Percentiles rank a stretch among this genome's conserved stretches.
These are phyloP conservation scores for Sarcophaga caerulescens DNA, from an alignment of 2,888 invertebrate species.

Conservation along the genomic window DNA sequence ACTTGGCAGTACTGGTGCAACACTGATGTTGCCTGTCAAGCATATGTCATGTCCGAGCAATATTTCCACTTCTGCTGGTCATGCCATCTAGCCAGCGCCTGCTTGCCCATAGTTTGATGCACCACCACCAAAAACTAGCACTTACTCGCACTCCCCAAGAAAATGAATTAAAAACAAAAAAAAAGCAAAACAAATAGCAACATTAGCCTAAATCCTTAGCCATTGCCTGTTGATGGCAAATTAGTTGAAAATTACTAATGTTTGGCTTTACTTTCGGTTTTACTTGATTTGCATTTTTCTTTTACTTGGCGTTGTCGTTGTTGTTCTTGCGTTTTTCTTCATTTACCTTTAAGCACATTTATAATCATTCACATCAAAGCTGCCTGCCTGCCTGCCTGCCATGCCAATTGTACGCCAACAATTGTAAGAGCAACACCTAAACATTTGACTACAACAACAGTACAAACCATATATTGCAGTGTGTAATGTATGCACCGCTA, in stretches of 20 bases:
- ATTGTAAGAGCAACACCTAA: slow-evolving; percentile 63
- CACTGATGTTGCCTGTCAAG: slow-evolving; percentile 75
- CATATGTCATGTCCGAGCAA: slow-evolving; percentile 75
- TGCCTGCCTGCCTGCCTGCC: slow-evolving; percentile 29
- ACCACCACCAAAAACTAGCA: slow-evolving; percentile 12
- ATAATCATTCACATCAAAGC: slow-evolving; percentile 63
- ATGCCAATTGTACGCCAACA: slow-evolving; percentile 57
- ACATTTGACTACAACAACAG: slow-evolving; percentile 32
- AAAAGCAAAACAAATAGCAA: background rate
- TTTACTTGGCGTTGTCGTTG: background rate
- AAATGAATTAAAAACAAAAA: background rate
- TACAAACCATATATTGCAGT: background rate
- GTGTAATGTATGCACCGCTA: background rate
- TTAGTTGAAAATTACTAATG: slow-evolving; percentile 57
- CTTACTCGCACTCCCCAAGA: background rate
- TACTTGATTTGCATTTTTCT: slow-evolving; percentile 25
- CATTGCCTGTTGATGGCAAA: slow-evolving; percentile 61
- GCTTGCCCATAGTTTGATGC: slow-evolving; percentile 15
- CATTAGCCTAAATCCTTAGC: slow-evolving; percentile 50
- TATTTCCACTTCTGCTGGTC: slow-evolving; percentile 71
- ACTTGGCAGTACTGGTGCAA: slow-evolving; percentile 73
- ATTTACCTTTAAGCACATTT: slow-evolving; percentile 31
- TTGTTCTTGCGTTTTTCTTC: background rate
- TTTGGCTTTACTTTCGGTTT: slow-evolving; percentile 57
- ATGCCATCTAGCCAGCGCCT: background rate